Percentiles rank a stretch among this genome's conserved stretches.
Conservation (phyloP, 2,797 vertebrate genomes). For the Sardinella longiceps region DNA sequence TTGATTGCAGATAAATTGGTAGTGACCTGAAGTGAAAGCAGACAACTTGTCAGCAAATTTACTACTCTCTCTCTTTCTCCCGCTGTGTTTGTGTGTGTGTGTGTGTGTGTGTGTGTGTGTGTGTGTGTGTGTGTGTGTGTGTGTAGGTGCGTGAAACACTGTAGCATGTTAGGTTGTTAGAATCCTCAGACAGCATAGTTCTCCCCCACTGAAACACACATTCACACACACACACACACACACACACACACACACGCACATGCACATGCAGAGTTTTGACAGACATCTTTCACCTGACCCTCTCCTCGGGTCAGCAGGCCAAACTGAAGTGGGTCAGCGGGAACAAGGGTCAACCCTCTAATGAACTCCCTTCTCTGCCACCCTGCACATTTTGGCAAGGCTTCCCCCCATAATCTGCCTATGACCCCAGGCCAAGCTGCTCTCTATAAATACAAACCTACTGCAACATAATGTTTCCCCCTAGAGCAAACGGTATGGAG, state of each 20-base stretch:
- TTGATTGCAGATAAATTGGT: conserved; percentile 8
- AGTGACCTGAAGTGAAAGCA: conserved; percentile 12
- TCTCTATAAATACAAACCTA: conserved; percentile 51
- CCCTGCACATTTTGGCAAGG: conserved; percentile 49
- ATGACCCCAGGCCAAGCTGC: conserved; percentile 44
- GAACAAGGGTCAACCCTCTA: conserved; percentile 44
- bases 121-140: conserved; percentile 12
- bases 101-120: conserved; percentile 26
- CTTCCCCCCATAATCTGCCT: conserved; percentile 45
- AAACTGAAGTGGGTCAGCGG: conserved; percentile 40
- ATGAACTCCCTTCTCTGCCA: conserved; percentile 43
- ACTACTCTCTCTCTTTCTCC: not conserved
- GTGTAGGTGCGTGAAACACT: not conserved
- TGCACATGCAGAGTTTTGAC: conserved; percentile 18
- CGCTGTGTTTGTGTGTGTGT: not conserved
- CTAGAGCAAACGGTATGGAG: conserved; percentile 42
- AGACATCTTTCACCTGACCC: conserved; percentile 36
- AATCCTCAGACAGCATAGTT: not conserved
- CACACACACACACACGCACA: not conserved
- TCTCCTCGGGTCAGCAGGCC: conserved; percentile 39
- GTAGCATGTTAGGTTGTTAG: not conserved
- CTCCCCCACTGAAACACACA: not conserved
- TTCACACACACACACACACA: not conserved
- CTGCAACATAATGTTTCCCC: conserved; percentile 30
- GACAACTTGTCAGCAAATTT: conserved; percentile 20